phyloP scores from a whole-genome alignment of 1,140 invertebrate species.

The Aleiodes sp. region DNA sequence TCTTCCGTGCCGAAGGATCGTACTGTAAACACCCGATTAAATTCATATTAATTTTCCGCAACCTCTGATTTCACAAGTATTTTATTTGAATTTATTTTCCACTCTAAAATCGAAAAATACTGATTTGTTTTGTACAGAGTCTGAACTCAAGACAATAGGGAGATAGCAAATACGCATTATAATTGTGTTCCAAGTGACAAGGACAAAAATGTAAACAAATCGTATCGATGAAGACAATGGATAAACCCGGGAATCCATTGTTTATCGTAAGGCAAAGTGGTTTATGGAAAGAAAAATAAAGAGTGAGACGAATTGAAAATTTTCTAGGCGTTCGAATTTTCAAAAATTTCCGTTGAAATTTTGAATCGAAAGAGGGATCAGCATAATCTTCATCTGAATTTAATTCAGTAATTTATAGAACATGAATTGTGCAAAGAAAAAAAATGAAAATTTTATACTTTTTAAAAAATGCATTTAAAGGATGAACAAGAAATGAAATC shows the following conservation, averaged over 20 bases:
- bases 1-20: conserved; percentile 99
- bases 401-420: too few relatives aligned
- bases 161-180: neutral
- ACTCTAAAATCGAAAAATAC: neutral
- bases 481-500: too few relatives aligned
- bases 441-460: too few relatives aligned
- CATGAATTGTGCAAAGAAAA: too few relatives aligned
- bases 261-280: neutral
- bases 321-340: neutral
- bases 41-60: neutral
- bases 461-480: too few relatives aligned
- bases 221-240: neutral
- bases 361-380: too few relatives aligned
- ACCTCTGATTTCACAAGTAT: neutral
- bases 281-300: neutral
- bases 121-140: neutral
- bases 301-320: neutral
- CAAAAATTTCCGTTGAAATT: too few relatives aligned
- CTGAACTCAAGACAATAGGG: neutral
- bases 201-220: conserved; percentile 1
- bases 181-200: neutral
- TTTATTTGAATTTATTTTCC: neutral
- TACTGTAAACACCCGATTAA: conserved; percentile 73
- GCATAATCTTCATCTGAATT: too few relatives aligned
- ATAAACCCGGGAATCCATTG: neutral